Evolutionary conservation across 2,888 invertebrate species (phyloP), one percentile per base, ranked within the genome.

Genomic region (Hyposoter dolosus): DNA sequence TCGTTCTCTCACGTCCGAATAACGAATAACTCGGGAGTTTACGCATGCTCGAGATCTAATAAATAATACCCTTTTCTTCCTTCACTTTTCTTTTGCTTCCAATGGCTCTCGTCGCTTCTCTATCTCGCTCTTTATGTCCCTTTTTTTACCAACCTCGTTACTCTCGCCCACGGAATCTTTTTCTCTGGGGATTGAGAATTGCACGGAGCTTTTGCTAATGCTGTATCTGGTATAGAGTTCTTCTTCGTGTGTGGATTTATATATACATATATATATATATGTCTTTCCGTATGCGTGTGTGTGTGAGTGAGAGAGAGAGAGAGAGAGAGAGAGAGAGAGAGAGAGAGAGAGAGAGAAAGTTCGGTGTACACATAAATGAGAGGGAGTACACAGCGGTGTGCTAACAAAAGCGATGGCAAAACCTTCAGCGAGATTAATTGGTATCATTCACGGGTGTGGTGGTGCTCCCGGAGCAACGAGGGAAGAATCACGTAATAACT

Each of bases 341-440:
- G 43, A 12, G 19, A 15, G 28, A 7, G 71, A 7, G 50, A 9
- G 19, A 17, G 23, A 10, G 40, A 10, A 9, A 9, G 40, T 40
- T 28, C 12, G 3, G 40, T 72, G 50, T 76, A 28, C 47, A n/a
- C 17, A 66, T 50, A 65, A 65, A 76, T 45, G 63, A 45, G 76
- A 35, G 47, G 53, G 65, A 81, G 72, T 66, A 77, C 71, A 63
- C 45, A 71, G 80, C 19, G 69, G 69, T 83, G 83, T 72, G 85
- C 75, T 83, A 85, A 85, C 85, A 83, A 85, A 85, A 83, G 83
- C 83, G 76, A 77, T 80, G 86, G 80, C 72, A 83, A 83, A 86
- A 86, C 86, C 86, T 81, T 83, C 80, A 72, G 47, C 77, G 76
- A 86, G 83, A 86, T 86, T 86, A 83, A 86, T 86, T 86, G 86